Evolutionary conservation across 2,113 vertebrate genomes (phyloP).

Genomic region (Carassius carassius): DNA sequence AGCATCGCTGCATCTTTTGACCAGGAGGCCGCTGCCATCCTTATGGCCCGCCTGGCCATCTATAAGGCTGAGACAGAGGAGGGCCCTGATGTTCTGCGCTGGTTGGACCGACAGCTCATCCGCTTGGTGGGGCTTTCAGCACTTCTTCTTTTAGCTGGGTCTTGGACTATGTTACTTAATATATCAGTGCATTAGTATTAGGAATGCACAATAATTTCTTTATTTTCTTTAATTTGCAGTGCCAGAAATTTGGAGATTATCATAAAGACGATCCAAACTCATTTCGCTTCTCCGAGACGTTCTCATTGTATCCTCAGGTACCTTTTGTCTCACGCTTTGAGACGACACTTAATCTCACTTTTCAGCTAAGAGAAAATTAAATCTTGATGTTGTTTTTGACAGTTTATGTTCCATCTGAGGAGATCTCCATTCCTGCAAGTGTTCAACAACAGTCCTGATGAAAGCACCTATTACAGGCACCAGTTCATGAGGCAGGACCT

Average conservation of each 20-base stretch:
- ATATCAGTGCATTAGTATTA: background rate
- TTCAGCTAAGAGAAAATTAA: background rate
- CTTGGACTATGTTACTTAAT: background rate
- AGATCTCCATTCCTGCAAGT: slow-evolving; percentile 97
- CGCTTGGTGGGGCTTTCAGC: slow-evolving; percentile 79
- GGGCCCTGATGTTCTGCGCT: slow-evolving; percentile 93
- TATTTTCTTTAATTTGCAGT: slow-evolving; percentile 73
- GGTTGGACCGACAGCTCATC: slow-evolving; percentile 95
- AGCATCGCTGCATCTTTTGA: slow-evolving; percentile 96
- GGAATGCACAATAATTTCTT: background rate
- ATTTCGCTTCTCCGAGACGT: slow-evolving; percentile 97
- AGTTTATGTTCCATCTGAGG: slow-evolving; percentile 99
- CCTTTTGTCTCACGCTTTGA: background rate
- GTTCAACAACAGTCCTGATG: slow-evolving; percentile 98
- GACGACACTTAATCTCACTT: background rate
- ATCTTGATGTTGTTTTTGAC: slow-evolving; percentile 46
- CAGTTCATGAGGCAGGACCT: slow-evolving; percentile 97
- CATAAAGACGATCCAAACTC: slow-evolving; percentile 97
- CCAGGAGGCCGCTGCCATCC: slow-evolving; percentile 93
- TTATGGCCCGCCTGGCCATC: slow-evolving; percentile 94
- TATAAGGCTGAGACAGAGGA: slow-evolving; percentile 95
- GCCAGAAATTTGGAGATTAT: slow-evolving; percentile 99
- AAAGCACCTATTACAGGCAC: slow-evolving; percentile 95
- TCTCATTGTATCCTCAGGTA: slow-evolving; percentile 98
- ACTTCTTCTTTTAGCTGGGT: background rate